Evolutionary conservation across 2,113 vertebrate genomes (phyloP).

Genomic region (Puffinus mauretanicus): DNA sequence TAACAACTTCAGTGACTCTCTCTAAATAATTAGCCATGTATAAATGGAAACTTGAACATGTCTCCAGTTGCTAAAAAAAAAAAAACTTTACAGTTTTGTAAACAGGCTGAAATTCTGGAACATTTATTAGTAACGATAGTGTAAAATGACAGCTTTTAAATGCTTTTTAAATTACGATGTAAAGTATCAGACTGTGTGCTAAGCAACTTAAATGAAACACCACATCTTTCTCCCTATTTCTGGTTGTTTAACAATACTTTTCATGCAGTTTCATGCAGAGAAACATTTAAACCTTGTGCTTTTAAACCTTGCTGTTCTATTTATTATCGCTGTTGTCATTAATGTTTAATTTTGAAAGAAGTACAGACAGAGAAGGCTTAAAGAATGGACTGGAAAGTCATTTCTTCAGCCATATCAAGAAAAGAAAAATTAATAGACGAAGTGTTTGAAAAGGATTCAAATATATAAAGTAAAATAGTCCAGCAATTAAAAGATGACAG

Average conservation of each 20-base stretch:
- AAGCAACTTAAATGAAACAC: not conserved
- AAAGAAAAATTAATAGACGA: not conserved
- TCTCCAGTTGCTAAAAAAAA: not conserved
- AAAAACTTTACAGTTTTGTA: not conserved
- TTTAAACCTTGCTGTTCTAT: not conserved
- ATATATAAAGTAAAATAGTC: not conserved
- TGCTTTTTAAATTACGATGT: not conserved
- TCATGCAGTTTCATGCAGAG: not conserved
- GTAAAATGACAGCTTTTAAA: not conserved
- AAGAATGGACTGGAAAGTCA: not conserved
- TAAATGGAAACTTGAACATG: not conserved
- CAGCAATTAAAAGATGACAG: not conserved
- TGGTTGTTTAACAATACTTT: not conserved
- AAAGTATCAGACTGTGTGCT: not conserved
- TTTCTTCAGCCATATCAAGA: not conserved
- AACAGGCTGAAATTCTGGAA: not conserved
- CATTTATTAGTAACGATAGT: not conserved
- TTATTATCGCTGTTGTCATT: not conserved
- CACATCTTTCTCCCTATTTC: not conserved
- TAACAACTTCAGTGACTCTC: not conserved
- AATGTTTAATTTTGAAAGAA: slow-evolving; percentile 3
- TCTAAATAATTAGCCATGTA: not conserved
- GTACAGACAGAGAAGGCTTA: not conserved
- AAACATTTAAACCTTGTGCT: not conserved
- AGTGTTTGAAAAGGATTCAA: not conserved